phyloP scores from a whole-genome alignment of 2,797 vertebrate species.

The Mionectes olivaceus region DNA sequence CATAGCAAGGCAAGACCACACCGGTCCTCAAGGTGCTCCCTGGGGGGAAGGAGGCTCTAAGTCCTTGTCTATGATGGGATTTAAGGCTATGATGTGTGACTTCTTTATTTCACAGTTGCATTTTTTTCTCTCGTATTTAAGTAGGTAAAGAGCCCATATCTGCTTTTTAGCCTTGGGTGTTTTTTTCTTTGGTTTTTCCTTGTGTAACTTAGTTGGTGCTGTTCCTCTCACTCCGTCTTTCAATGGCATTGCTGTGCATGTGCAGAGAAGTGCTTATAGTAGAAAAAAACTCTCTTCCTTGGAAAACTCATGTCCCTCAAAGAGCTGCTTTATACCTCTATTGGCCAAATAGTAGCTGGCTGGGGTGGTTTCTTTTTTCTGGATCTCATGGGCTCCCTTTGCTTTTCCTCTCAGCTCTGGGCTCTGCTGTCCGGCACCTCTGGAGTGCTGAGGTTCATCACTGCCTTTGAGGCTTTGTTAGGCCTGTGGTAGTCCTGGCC shows the following conservation, averaged over 20 bases:
- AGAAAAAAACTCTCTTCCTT: not conserved
- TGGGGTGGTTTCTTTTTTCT: not conserved
- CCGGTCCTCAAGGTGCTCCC: not conserved
- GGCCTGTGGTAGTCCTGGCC: fast-evolving
- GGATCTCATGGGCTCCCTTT: not conserved
- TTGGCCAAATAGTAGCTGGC: not conserved
- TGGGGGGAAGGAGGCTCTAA: not conserved
- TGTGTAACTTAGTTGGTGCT: not conserved
- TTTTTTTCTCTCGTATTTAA: not conserved
- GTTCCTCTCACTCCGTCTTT: not conserved
- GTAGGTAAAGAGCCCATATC: not conserved
- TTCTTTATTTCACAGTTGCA: not conserved
- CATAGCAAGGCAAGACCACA: not conserved
- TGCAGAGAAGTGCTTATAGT: not conserved
- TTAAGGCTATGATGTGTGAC: not conserved
- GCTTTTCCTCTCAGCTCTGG: not conserved
- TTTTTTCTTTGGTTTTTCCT: not conserved
- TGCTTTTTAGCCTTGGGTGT: not conserved
- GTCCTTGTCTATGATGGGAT: not conserved
- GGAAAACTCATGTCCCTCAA: not conserved
- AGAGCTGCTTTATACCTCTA: not conserved
- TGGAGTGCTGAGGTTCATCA: not conserved
- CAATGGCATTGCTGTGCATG: not conserved
- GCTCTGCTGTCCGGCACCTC: not conserved
- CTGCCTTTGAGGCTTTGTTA: not conserved